Conservation (phyloP, 2,113 vertebrate species). For the Seriola quinqueradiata region DNA sequence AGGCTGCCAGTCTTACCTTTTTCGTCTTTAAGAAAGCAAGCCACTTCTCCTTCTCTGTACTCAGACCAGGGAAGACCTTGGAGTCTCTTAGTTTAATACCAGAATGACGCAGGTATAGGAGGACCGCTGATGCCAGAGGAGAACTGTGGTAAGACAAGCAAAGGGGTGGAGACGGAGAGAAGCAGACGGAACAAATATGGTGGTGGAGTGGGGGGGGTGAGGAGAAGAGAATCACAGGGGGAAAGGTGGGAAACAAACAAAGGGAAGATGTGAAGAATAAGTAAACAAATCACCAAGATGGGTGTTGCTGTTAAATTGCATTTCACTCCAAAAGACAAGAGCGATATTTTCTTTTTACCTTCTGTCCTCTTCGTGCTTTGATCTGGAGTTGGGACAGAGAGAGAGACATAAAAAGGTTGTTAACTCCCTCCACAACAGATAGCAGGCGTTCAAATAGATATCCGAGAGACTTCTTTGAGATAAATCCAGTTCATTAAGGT, state of each 20-base stretch:
- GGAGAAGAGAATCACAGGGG: neutral
- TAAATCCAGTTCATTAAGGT: constrained; percentile 8
- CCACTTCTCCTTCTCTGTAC: constrained; percentile 94
- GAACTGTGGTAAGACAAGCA: constrained; percentile 76
- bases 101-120: constrained; percentile 89
- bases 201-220: neutral
- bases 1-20: constrained; percentile 82
- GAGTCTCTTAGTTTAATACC: constrained; percentile 91
- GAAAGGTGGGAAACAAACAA: neutral
- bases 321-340: neutral
- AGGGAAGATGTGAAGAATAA: constrained; percentile 1
- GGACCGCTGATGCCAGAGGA: constrained; percentile 90
- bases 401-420: constrained; percentile 21
- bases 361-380: constrained; percentile 83
- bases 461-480: neutral
- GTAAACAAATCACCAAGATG: neutral
- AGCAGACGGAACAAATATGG: neutral
- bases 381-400: constrained; percentile 62
- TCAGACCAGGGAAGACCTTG: constrained; percentile 84
- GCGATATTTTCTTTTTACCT: constrained; percentile 63
- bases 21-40: constrained; percentile 92
- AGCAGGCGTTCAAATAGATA: neutral
- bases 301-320: neutral
- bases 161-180: neutral
- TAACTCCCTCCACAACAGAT: neutral